Conservation (phyloP, 2,888 invertebrate genomes). For the Leptarthrus brevirostris region DNA sequence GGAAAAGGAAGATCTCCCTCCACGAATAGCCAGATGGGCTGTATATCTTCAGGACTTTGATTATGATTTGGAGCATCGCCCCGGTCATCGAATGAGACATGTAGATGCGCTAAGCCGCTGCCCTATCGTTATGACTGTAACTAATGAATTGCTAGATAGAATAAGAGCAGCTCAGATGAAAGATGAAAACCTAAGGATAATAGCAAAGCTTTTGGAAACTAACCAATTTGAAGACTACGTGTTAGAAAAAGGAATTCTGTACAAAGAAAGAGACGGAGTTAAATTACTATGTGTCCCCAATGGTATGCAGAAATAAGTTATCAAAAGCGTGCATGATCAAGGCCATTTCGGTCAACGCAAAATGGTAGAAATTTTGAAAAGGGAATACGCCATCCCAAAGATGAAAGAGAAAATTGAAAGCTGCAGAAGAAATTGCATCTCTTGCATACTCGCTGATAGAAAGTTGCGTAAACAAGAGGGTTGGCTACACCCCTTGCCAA, state of each 20-base stretch:
- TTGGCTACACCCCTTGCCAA: too few relatives aligned
- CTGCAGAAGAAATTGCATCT: conserved; percentile 44
- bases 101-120: conserved; percentile 52
- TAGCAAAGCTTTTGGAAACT: conserved; percentile 41
- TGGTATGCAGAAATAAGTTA: conserved; percentile 57
- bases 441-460: conserved; percentile 54
- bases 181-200: conserved; percentile 30
- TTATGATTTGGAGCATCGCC: conserved; percentile 51
- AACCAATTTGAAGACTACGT: conserved; percentile 46
- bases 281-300: conserved; percentile 59
- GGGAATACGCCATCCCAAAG: neutral
- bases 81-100: conserved; percentile 51
- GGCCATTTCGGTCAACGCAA: neutral
- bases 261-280: conserved; percentile 35
- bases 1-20: too few relatives aligned
- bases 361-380: neutral
- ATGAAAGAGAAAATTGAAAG: conserved; percentile 30
- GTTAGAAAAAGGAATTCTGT: conserved; percentile 20
- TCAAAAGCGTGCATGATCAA: neutral
- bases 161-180: conserved; percentile 44
- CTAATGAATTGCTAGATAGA: conserved; percentile 13
- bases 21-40: too few relatives aligned
- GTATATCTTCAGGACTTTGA: conserved; percentile 52
- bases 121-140: neutral
- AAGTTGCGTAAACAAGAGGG: conserved; percentile 51